These are phyloP conservation scores for Pristionchus pacificus DNA, from an alignment of 1,140 invertebrate species.

Conservation along the genomic window DNA sequence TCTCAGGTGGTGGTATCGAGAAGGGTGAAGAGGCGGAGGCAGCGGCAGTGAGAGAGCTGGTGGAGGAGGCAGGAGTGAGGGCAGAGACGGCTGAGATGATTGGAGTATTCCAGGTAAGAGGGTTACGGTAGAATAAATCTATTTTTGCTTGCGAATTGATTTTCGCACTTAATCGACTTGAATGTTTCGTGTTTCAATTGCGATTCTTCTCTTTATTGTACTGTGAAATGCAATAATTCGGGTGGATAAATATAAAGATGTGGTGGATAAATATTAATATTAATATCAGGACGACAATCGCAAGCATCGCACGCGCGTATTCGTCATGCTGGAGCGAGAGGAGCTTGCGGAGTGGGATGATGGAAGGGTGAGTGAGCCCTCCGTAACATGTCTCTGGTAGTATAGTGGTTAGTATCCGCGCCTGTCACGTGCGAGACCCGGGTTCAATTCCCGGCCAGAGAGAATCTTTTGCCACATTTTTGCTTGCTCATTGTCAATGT, in stretches of 20 bases:
- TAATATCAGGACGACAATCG: constrained; percentile 22
- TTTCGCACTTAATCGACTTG: not conserved
- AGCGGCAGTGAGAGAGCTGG: constrained; percentile 23
- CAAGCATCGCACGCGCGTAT: constrained; percentile 24
- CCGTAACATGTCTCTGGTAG: not conserved
- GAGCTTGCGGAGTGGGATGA: constrained; percentile 27
- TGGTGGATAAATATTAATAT: too few species aligned
- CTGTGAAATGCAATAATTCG: too few species aligned
- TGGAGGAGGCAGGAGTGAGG: constrained; percentile 27
- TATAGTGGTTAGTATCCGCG: constrained; percentile 1
- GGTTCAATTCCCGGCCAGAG: constrained; percentile 4
- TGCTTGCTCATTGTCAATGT: too few species aligned
- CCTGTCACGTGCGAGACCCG: constrained; percentile 1
- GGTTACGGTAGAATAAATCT: not conserved
- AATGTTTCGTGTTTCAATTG: not conserved
- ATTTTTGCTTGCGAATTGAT: not conserved
- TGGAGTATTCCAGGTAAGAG: constrained; percentile 22
- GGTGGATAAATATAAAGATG: too few species aligned
- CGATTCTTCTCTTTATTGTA: too few species aligned
- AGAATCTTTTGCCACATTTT: constrained; percentile 8
- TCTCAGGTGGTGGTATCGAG: constrained; percentile 27
- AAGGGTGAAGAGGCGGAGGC: constrained; percentile 26
- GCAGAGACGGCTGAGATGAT: constrained; percentile 9
- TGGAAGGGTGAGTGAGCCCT: constrained; percentile 7
- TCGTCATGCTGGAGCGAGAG: constrained; percentile 16